Base-by-base conservation (phyloP, 2,888 invertebrate genomes). In the Ormia ochracea region DNA sequence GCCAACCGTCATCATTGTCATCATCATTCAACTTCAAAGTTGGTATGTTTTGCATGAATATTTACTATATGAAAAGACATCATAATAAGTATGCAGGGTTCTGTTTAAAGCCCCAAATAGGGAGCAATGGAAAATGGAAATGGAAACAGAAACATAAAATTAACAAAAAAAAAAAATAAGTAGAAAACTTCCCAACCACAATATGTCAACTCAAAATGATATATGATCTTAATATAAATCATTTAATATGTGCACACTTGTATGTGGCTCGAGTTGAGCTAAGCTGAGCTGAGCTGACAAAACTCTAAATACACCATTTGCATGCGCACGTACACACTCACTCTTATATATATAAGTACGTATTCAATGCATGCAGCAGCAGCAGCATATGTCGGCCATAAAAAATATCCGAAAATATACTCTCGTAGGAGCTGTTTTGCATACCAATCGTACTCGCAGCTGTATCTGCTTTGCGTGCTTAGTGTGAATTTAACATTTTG, bases 151-250 rank as follows among this genome's bases (percentile, higher is more conserved):
- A 23, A 70, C 6, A 14, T 3, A 26, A 58, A n/a, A 26, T 23
- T n/a, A n/a, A 26, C 2, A 36, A 56, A 56, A 36, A 50, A 12
- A 5, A 23, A 41, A 65, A 52, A 41, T 9, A 38, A 69, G 50
- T 41, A 54, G n/a, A n/a, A 72, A 76, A 72, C 41, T 56, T 72
- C 80, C 61, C 66, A 56, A 76, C 80, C 80, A 63, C 72, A 80
- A 80, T 69, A 72, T 80, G 80, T 72, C 72, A 72, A 72, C 61
- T 76, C 43, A n/a, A 45, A 65, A 72, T 80, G 80, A 80, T 80
- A 68, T 76, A 80, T 76, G 76, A 72, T 72, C 72, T 50, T 68
- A 50, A 76, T 72, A 80, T 80, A 80, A 80, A 80, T 80, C 80
- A 76, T 72, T 72, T 75, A 58, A 79, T 70, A 61, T 31, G 14